Evolutionary conservation across 2,888 invertebrate genomes (phyloP), one percentile per base, ranked within the genome.

Genomic region (Leptinotarsa tumamoca): DNA sequence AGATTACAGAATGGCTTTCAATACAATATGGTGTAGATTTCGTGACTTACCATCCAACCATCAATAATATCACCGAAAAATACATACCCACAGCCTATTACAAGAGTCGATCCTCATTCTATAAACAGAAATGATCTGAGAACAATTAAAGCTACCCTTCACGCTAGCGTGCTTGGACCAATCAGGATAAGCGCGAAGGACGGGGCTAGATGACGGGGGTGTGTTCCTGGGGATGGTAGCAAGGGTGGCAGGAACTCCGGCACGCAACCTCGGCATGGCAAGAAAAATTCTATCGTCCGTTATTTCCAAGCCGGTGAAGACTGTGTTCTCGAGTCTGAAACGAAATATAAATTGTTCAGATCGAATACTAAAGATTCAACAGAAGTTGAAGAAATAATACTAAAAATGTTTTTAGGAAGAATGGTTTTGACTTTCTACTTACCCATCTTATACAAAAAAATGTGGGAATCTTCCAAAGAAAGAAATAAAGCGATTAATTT

Each of bases 51-150:
- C 1, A 17, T 72, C 50, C 43, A 49, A 56, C 4, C 17, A 27
- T 21, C 50, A 15, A 66, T 27, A 43, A 17, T 49, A 73, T 67
- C 68, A 68, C 21, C 7, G 18, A 33, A 49, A 63, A 66, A 63
- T 56, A 74, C 83, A 79, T 80, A 88, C 88, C 96, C 96, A 96
- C 4, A 96, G 89, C 21, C 96, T 90, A 87, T 95, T 94, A 88
- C 96, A 96, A n/a, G 93, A 91, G 87, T 96, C 96, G 51, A 93
- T 90, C 21, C 94, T 91, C 68, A 93, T 87, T 33, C 96, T 91
- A 89, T 96, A 96, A 63, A 95, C 95, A 0, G 95, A 95, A 72
- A 95, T 92, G 49, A 96, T 87, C 0, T 94, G 93, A 21, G 93
- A 92, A 86, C 96, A 96, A 86, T 92, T 92, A 88, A 94, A 95